Conservation (phyloP, 1,140 invertebrate genomes). For the Apis florea region DNA sequence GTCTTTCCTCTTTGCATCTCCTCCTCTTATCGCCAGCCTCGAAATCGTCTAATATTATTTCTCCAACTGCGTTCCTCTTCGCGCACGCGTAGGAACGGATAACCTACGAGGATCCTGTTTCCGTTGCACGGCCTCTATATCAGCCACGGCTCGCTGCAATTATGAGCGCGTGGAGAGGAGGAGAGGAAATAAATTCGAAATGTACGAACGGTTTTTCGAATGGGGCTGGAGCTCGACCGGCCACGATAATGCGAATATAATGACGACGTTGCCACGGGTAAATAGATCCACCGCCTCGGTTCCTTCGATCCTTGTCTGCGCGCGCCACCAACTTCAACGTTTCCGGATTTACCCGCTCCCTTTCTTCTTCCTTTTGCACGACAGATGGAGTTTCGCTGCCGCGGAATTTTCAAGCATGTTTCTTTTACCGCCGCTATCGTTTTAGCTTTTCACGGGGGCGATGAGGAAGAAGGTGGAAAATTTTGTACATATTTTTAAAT, state of each 20-base stretch:
- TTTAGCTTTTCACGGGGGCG: too few species aligned
- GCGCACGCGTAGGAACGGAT: too few species aligned
- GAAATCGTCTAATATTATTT: too few species aligned
- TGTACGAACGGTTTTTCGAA: slow-evolving; percentile 15
- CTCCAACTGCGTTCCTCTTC: too few species aligned
- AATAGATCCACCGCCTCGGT: slow-evolving; percentile 32
- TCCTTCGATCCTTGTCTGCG: slow-evolving; percentile 15
- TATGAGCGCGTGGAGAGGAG: neutral
- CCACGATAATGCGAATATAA: slow-evolving; percentile 70
- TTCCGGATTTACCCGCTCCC: slow-evolving; percentile 10
- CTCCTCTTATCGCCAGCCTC: too few species aligned
- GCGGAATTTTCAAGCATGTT: too few species aligned
- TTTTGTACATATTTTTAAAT: too few species aligned
- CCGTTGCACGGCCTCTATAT: neutral
- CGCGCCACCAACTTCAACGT: slow-evolving; percentile 1
- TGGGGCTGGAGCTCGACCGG: neutral
- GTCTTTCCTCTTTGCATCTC: too few species aligned
- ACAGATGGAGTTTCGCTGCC: neutral
- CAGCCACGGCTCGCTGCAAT: neutral
- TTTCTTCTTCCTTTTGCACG: slow-evolving; percentile 5
- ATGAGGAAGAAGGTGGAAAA: too few species aligned
- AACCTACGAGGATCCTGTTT: neutral
- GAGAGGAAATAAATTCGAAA: neutral
- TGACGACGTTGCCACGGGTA: slow-evolving; percentile 64
- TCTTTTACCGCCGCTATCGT: too few species aligned